Conservation (phyloP, 2,113 vertebrate genomes). For the Ptilonorhynchus violaceus region DNA sequence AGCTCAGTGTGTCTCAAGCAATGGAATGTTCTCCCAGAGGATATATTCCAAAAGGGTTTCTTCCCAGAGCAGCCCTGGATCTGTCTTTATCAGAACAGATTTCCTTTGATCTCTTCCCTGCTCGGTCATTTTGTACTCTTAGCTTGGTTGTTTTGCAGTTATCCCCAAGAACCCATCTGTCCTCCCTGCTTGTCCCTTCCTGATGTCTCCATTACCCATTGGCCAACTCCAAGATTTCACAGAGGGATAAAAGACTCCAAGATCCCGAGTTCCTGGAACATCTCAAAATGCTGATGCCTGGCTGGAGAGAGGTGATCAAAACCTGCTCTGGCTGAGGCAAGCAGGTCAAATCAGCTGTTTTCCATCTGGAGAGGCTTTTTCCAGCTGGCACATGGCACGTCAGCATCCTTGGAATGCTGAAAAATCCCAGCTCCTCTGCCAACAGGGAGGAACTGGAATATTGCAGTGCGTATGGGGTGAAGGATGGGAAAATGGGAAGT, state of each 20-base stretch:
- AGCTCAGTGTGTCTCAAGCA: not conserved
- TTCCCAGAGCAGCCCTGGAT: not conserved
- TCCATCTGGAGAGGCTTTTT: not conserved
- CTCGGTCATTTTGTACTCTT: conserved; percentile 5
- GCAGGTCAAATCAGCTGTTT: not conserved
- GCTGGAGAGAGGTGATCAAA: not conserved
- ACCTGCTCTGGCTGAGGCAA: not conserved
- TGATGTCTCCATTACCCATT: not conserved
- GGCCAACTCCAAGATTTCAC: not conserved
- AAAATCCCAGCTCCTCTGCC: not conserved
- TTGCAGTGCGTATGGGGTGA: not conserved
- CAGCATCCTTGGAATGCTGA: not conserved
- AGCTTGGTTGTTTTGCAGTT: not conserved
- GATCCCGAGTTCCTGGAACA: not conserved
- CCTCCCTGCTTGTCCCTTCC: not conserved
- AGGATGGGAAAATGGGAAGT: not conserved
- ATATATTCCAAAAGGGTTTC: not conserved
- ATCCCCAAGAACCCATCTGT: not conserved
- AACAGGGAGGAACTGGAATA: not conserved
- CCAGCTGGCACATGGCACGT: not conserved
- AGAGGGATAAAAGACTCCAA: not conserved
- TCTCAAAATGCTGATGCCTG: not conserved
- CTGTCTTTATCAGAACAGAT: not conserved
- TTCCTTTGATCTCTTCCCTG: not conserved
- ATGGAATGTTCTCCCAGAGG: not conserved